Evolutionary conservation across 2,888 invertebrate species (phyloP).

Genomic region (Petrolisthes cinctipes): DNA sequence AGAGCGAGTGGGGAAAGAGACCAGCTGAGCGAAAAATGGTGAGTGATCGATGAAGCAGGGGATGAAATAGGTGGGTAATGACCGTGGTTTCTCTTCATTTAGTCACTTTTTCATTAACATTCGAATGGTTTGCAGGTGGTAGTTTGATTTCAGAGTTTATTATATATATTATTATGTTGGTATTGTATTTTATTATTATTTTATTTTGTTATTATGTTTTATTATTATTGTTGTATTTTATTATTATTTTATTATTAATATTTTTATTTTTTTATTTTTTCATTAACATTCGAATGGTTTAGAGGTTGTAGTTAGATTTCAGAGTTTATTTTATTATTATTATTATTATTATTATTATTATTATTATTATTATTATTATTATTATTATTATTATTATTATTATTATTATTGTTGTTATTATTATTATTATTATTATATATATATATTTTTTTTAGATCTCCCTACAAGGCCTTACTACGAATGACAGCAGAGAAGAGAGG

Average conservation of each 20-base stretch:
- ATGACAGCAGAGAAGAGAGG: neutral
- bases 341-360: neutral
- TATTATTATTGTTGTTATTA: neutral
- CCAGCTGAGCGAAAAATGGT: neutral
- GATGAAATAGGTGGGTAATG: too few relatives aligned
- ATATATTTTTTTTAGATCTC: neutral
- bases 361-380: slow-evolving; percentile 11
- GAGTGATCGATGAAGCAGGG: too few relatives aligned
- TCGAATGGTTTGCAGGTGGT: neutral
- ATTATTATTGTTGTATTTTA: too few relatives aligned
- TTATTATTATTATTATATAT: neutral
- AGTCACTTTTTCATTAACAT: neutral
- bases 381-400: neutral
- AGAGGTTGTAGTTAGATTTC: neutral
- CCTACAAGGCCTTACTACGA: neutral
- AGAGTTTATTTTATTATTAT: neutral
- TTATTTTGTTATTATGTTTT: too few relatives aligned
- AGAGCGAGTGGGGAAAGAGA: neutral
- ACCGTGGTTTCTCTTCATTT: too few relatives aligned
- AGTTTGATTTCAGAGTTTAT: too few relatives aligned
- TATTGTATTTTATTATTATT: too few relatives aligned
- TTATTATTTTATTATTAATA: slow-evolving; percentile 5
- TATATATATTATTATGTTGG: too few relatives aligned
- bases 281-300: neutral
- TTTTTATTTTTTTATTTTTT: neutral